Base-by-base conservation (phyloP, 1,140 invertebrate genomes). In the Drosophila bocki region DNA sequence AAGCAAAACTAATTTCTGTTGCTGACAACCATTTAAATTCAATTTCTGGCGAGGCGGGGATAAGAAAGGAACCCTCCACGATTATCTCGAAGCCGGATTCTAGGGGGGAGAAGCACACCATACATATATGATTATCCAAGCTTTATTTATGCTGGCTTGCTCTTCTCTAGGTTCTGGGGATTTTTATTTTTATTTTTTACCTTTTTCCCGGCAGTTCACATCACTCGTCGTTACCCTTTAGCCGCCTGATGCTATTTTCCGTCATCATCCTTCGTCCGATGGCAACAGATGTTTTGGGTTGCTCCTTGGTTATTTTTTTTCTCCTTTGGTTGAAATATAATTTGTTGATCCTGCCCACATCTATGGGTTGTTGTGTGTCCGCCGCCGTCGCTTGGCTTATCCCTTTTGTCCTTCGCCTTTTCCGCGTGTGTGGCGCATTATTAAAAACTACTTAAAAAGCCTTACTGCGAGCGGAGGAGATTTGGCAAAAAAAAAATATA, bases 1-100 rank as follows among this genome's bases (percentile, higher is more conserved):
- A 82, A 78, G 80, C 80, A 84, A 84, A 84, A 80, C 81, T 84
- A 84, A 84, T 84, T 84, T 84, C 81, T 84, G 81, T 72, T 84
- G 81, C 81, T 84, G 81, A 84, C 81, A 84, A 77, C 76, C 81
- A 84, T 84, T 84, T 84, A 84, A 84, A 84, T 84, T 84, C 81
- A 84, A 84, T 84, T 84, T 84, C 75, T 80, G 37, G 61, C 51
- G 51, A 45, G 32, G 47, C 50, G 39, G 50, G 45, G 19, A 69
- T 35, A 67, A 69, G 53, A 48, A 57, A 37, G 42, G 41, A 45
- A 48, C 22, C 58, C 53, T 54, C 70, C 41, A 45, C 47, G 77
- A 75, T 80, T 80, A 80, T 80, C 77, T 64, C 17, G 35, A 44
- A n/a, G 44, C 6, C 33, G 47, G 26, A n/a, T 53, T 59, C 41